phyloP scores from a whole-genome alignment of 2,888 invertebrate species.

The Nineta flava region DNA sequence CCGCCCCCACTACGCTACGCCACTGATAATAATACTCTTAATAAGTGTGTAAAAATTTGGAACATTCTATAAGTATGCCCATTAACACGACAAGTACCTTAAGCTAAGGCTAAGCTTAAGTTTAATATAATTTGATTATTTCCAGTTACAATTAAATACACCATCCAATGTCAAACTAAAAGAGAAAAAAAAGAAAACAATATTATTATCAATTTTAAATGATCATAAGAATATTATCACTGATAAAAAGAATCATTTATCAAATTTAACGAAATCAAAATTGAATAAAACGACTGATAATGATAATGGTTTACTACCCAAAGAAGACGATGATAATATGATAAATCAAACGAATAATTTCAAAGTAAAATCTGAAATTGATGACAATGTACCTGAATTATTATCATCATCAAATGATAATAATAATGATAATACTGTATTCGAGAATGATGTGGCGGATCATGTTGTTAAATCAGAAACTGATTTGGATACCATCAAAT shows the following conservation, averaged over 20 bases:
- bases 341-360: neutral
- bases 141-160: neutral
- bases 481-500: neutral
- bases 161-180: neutral
- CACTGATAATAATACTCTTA: too few relatives aligned
- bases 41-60: too few relatives aligned
- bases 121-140: too few relatives aligned
- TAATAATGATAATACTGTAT: neutral
- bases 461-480: conserved; percentile 3
- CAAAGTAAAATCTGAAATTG: neutral
- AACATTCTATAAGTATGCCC: too few relatives aligned
- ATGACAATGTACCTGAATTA: conserved; percentile 11
- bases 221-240: conserved; percentile 3
- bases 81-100: too few relatives aligned
- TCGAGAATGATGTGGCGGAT: too few relatives aligned
- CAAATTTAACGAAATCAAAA: conserved; percentile 17
- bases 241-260: neutral
- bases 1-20: too few relatives aligned
- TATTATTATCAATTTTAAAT: neutral
- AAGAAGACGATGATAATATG: neutral
- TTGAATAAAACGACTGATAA: conserved; percentile 10
- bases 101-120: too few relatives aligned
- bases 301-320: too few relatives aligned
- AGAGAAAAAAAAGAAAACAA: neutral
- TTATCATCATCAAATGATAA: conserved; percentile 7